These are phyloP conservation scores for Myripristis jacobus DNA, from an alignment of 2,797 vertebrate genomes.

Conservation along the genomic window DNA sequence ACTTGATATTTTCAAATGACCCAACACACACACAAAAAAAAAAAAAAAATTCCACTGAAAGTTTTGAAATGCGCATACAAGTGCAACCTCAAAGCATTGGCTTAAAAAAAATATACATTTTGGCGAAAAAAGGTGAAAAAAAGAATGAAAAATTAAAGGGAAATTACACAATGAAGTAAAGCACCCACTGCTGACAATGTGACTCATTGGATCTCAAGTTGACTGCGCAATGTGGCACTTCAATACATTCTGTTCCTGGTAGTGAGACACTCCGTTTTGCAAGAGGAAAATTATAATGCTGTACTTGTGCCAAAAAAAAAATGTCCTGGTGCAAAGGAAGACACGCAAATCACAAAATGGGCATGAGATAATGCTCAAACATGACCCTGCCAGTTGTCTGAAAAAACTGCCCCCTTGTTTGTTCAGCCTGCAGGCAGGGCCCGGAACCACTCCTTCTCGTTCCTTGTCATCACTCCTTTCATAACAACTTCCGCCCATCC, in stretches of 20 bases:
- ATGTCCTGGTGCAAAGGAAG: slow-evolving; percentile 33
- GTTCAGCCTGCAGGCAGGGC: not conserved
- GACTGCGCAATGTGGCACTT: not conserved
- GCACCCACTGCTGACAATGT: not conserved
- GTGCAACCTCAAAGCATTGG: no score
- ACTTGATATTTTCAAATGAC: no score
- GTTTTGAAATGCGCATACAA: not conserved
- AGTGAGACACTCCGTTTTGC: not conserved
- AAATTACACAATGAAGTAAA: slow-evolving; percentile 19
- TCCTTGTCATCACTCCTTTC: not conserved
- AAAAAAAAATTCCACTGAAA: not conserved
- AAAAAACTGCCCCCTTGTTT: slow-evolving; percentile 11
- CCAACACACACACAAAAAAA: no score
- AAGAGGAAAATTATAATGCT: slow-evolving; percentile 15
- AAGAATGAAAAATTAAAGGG: no score
- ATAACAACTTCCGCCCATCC: not conserved
- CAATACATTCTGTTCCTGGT: not conserved
- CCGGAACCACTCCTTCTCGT: not conserved
- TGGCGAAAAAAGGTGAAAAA: no score
- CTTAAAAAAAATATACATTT: no score
- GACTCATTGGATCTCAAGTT: not conserved
- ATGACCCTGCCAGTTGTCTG: slow-evolving; percentile 6
- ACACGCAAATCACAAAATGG: not conserved
- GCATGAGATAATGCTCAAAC: slow-evolving; percentile 32
- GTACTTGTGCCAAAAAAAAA: slow-evolving; percentile 2